A percentile compares a stretch with the other conserved stretches of the same genome.
phyloP scores from a whole-genome alignment of 2,113 vertebrate genomes.

The Pristiophorus japonicus region DNA sequence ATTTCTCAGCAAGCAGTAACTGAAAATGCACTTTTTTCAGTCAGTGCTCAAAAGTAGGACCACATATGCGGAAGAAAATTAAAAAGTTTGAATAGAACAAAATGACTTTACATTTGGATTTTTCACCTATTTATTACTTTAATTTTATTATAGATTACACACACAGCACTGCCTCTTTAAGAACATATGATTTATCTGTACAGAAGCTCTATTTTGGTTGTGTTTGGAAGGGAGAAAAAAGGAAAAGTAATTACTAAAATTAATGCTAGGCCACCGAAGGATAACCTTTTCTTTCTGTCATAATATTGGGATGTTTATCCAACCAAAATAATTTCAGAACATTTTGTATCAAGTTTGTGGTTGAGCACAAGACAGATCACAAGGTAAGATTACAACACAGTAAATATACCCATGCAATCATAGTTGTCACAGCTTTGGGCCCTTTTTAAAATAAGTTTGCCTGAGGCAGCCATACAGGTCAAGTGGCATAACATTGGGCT shows the following conservation, averaged over 20 bases:
- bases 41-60: neutral
- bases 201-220: neutral
- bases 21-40: neutral
- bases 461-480: neutral
- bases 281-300: neutral
- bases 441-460: neutral
- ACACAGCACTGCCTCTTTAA: neutral
- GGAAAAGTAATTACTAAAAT: neutral
- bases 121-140: neutral
- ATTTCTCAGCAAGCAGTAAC: neutral
- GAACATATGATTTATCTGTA: neutral
- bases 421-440: neutral
- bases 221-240: neutral
- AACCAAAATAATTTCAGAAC: neutral
- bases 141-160: neutral
- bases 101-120: neutral
- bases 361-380: neutral
- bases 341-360: neutral
- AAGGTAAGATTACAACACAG: neutral
- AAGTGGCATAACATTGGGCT: neutral
- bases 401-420: neutral
- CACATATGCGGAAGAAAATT: neutral
- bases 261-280: neutral
- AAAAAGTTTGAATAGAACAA: neutral
- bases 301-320: neutral